These are phyloP conservation scores for Mustela lutreola DNA, from an alignment of 2,113 vertebrate genomes.

Conservation along the genomic window DNA sequence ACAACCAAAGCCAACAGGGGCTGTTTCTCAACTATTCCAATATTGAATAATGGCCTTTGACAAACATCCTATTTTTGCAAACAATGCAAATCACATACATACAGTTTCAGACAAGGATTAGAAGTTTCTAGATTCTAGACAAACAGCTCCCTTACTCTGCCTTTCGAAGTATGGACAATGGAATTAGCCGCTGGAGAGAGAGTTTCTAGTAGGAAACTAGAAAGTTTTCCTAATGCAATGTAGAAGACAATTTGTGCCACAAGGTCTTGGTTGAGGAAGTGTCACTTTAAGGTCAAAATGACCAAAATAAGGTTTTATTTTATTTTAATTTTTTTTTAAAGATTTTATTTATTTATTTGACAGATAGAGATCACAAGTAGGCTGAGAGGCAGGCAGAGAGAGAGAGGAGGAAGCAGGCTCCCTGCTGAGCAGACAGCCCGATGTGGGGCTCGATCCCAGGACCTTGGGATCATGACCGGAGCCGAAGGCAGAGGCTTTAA, in stretches of 20 bases:
- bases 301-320: background rate
- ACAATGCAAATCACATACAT: conserved; percentile 46
- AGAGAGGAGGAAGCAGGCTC: too few species aligned
- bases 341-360: too few species aligned
- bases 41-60: conserved; percentile 52
- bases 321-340: too few species aligned
- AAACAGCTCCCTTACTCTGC: conserved; percentile 22
- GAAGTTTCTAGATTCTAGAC: background rate
- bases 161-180: background rate
- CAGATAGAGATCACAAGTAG: too few species aligned
- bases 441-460: too few species aligned
- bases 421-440: too few species aligned
- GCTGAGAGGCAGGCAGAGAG: too few species aligned
- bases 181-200: conserved; percentile 50
- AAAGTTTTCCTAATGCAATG: background rate
- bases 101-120: background rate
- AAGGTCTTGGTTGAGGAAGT: background rate
- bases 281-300: conserved; percentile 29
- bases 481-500: too few species aligned
- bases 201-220: background rate
- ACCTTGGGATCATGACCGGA: too few species aligned
- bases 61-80: conserved; percentile 50
- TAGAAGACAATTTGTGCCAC: conserved; percentile 41
- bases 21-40: background rate
- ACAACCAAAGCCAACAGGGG: background rate